phyloP scores from a whole-genome alignment of 2,113 vertebrate genomes.

The Micronycteris hirsuta region DNA sequence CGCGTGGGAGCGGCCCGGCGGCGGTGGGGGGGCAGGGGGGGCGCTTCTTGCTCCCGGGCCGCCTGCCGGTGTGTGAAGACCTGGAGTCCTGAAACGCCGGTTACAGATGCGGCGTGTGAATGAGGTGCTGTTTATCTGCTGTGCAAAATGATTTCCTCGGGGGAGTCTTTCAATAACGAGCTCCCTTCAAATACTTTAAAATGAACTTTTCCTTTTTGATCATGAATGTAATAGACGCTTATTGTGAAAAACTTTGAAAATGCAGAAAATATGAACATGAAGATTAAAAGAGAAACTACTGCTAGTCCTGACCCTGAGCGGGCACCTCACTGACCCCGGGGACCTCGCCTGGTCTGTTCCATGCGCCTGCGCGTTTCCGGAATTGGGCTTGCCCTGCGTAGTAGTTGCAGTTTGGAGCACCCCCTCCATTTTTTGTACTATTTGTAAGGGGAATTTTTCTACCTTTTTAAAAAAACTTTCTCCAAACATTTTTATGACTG shows the following conservation, averaged over 20 bases:
- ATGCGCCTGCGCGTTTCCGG: fast-evolving
- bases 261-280: background rate
- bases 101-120: background rate
- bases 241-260: background rate
- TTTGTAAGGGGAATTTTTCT: background rate
- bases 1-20: no score
- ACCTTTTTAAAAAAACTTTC: background rate
- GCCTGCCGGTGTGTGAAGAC: background rate
- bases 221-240: background rate
- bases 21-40: no score
- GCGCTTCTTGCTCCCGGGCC: background rate
- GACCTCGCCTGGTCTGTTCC: no score
- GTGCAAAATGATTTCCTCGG: background rate
- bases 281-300: background rate
- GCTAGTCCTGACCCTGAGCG: fast-evolving
- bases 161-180: background rate
- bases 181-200: background rate
- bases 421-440: background rate
- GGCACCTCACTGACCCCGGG: fast-evolving
- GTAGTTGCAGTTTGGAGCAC: fast-evolving
- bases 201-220: background rate
- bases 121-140: background rate
- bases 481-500: background rate
- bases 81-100: background rate
- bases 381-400: fast-evolving